phyloP scores from a whole-genome alignment of 2,888 invertebrate genomes.

The Lithophane socia region DNA sequence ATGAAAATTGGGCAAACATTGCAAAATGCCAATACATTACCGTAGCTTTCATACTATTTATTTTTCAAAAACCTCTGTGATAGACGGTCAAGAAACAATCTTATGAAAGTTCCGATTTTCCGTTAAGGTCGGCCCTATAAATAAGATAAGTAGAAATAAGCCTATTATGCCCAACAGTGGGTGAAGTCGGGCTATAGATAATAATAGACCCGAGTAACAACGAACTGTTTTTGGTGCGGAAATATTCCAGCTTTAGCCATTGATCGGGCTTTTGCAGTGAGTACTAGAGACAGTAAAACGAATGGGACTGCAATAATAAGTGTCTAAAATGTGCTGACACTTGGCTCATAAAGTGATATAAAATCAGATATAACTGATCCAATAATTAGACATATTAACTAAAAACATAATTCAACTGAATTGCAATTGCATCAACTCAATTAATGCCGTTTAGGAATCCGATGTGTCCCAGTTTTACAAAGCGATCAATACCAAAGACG shows the following conservation, averaged over 20 bases:
- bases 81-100: not conserved
- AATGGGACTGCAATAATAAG: not conserved
- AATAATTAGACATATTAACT: not conserved
- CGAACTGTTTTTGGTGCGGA: not conserved
- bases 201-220: not conserved
- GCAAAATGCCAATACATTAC: not conserved
- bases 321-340: not conserved
- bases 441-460: conserved; percentile 45
- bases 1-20: not conserved
- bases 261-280: not conserved
- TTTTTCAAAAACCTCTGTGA: not conserved
- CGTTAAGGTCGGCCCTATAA: too few relatives aligned
- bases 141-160: not conserved
- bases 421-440: conserved; percentile 34
- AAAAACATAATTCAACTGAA: not conserved
- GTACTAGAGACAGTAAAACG: not conserved
- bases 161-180: not conserved
- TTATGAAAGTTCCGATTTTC: not conserved
- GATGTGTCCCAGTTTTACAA: conserved; percentile 44
- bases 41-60: not conserved
- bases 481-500: conserved; percentile 52
- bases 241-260: not conserved
- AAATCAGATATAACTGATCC: not conserved
- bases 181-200: not conserved
- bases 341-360: not conserved